phyloP scores from a whole-genome alignment of 2,797 vertebrate species.

The Tadarida brasiliensis region DNA sequence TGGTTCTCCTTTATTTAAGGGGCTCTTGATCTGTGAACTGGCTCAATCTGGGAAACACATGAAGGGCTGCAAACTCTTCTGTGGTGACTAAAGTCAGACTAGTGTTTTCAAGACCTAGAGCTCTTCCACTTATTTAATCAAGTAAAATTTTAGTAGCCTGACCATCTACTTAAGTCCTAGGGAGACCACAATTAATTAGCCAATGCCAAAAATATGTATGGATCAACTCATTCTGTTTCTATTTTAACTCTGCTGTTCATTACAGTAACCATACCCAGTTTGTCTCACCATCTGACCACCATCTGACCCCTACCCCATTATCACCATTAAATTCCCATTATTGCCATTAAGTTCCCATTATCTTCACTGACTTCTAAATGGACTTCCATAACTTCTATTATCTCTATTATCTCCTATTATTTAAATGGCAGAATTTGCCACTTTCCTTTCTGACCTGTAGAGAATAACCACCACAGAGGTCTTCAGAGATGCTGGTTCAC shows the following conservation, averaged over 20 bases:
- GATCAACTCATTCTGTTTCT: background rate
- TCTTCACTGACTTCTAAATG: background rate
- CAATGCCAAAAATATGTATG: conserved; percentile 7
- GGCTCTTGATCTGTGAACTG: background rate
- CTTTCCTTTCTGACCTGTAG: background rate
- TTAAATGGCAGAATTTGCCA: background rate
- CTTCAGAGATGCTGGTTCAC: background rate
- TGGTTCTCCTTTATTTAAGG: background rate
- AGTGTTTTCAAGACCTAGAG: background rate
- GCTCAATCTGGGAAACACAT: background rate
- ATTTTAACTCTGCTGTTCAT: conserved; percentile 7
- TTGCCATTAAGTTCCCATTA: background rate
- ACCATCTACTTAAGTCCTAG: background rate
- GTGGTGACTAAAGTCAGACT: background rate
- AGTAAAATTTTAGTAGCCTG: background rate
- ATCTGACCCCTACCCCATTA: background rate
- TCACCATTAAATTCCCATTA: background rate
- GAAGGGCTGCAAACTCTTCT: background rate
- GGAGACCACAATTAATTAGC: background rate
- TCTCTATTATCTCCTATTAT: background rate
- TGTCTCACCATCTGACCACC: background rate
- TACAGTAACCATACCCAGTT: background rate
- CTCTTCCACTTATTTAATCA: background rate
- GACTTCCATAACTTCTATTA: background rate
- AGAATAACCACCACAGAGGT: background rate